phyloP scores from a whole-genome alignment of 2,888 invertebrate species.

The Lasioglossum zephyrum region DNA sequence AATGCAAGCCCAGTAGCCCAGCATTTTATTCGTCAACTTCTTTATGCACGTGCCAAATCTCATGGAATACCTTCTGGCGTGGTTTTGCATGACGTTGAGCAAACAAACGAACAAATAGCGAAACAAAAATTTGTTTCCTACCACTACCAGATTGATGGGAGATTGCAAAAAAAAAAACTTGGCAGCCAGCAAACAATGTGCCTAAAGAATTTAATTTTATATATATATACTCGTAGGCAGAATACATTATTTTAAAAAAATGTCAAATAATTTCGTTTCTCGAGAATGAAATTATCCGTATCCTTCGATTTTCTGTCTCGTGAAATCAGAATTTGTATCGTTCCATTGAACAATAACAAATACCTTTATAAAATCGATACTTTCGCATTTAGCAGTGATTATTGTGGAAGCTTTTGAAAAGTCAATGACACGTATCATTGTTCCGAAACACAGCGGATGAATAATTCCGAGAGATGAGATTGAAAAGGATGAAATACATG shows the following conservation, averaged over 20 bases:
- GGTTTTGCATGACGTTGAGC: neutral
- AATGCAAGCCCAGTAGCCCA: neutral
- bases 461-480: neutral
- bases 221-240: neutral
- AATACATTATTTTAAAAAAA: neutral
- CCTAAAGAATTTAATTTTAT: neutral
- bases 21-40: constrained; percentile 7
- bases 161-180: neutral
- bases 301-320: neutral
- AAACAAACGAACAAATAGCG: neutral
- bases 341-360: neutral
- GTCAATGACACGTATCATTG: neutral
- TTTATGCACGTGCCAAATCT: neutral
- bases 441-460: neutral
- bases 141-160: neutral
- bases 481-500: neutral
- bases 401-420: neutral
- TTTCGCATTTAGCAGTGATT: neutral
- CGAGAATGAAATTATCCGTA: neutral
- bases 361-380: neutral
- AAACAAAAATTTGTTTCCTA: neutral
- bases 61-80: constrained; percentile 2
- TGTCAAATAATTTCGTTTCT: neutral
- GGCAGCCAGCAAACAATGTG: neutral
- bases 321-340: neutral